A percentile compares a stretch with the other conserved stretches of the same genome.
Conservation (phyloP, 1,140 invertebrate genomes). For the Drosophila suzukii region DNA sequence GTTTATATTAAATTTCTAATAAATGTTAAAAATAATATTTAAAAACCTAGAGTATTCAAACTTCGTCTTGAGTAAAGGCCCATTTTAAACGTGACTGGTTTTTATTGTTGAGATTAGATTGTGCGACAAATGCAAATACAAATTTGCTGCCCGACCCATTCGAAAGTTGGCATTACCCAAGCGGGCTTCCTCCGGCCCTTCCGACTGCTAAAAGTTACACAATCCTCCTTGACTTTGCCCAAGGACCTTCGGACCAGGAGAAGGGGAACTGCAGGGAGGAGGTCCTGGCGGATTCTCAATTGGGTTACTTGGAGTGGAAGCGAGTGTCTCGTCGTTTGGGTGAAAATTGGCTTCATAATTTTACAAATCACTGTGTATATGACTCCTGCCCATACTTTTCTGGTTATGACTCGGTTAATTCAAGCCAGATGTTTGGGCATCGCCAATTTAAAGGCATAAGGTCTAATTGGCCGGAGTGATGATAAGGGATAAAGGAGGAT, state of each 20-base stretch:
- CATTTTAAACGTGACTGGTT: constrained; percentile 11
- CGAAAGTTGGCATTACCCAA: constrained; percentile 45
- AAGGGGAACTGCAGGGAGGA: not conserved
- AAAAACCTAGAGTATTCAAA: constrained; percentile 10
- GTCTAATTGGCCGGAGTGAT: not conserved
- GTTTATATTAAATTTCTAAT: no score
- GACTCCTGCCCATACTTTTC: not conserved
- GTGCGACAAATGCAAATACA: constrained; percentile 54
- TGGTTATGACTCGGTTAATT: constrained; percentile 4
- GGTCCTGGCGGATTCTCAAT: constrained; percentile 23
- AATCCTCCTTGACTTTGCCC: constrained; percentile 43
- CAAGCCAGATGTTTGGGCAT: not conserved
- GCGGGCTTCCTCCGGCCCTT: constrained; percentile 24
- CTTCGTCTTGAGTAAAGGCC: not conserved
- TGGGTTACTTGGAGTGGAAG: constrained; percentile 42
- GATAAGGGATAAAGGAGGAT: not conserved
- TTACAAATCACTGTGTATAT: constrained; percentile 33
- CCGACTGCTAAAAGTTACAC: constrained; percentile 36
- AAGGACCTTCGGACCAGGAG: not conserved
- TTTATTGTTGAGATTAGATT: constrained; percentile 50
- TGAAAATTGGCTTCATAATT: constrained; percentile 43
- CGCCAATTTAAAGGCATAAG: not conserved
- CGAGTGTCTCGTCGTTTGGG: constrained; percentile 24
- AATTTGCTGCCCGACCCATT: constrained; percentile 28
- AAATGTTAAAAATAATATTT: no score